phyloP scores from a whole-genome alignment of 2,113 vertebrate genomes.

The Aplodontia rufa region DNA sequence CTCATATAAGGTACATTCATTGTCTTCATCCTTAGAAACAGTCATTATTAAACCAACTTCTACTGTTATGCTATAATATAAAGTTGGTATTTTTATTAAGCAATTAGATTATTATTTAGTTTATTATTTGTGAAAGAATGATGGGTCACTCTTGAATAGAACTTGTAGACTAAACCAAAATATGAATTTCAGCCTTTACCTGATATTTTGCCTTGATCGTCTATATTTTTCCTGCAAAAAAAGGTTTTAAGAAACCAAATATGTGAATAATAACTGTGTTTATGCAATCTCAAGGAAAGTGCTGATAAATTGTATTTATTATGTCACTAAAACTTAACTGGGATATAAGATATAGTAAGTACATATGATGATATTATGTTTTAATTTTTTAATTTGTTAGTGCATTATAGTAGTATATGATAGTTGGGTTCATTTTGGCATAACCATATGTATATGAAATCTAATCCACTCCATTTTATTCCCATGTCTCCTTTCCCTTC shows the following conservation, averaged over 20 bases:
- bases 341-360: background rate
- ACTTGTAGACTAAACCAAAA: background rate
- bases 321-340: background rate
- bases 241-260: background rate
- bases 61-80: background rate
- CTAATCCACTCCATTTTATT: too few relatives aligned
- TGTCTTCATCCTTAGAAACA: background rate
- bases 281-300: background rate
- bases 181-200: background rate
- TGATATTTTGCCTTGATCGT: background rate
- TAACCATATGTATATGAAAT: too few relatives aligned
- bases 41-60: background rate
- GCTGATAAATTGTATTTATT: background rate
- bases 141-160: background rate
- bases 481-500: too few relatives aligned
- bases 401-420: too few relatives aligned
- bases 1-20: background rate
- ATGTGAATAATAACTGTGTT: background rate
- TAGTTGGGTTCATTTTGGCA: too few relatives aligned
- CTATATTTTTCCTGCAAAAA: background rate
- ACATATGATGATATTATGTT: background rate
- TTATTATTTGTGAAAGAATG: background rate
- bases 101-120: background rate
- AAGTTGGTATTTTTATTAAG: background rate
- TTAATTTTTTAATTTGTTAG: background rate